Evolutionary conservation across 2,888 invertebrate species (phyloP).

Genomic region (Papilio demoleus): DNA sequence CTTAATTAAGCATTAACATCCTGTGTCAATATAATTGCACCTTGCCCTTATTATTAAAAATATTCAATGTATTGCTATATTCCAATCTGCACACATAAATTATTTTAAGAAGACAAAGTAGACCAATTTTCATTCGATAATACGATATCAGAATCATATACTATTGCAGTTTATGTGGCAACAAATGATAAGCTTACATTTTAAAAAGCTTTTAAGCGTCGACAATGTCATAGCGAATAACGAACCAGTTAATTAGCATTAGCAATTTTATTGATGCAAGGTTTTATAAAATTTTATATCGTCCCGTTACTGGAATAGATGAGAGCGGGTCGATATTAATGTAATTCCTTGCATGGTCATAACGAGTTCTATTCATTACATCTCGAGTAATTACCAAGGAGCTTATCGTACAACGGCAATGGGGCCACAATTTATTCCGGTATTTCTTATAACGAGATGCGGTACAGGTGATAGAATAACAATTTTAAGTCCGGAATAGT

Average conservation of each 20-base stretch:
- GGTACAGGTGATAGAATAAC: conserved; percentile 24
- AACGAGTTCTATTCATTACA: conserved; percentile 60
- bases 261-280: conserved; percentile 61
- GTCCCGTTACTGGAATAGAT: conserved; percentile 55
- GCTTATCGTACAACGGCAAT: conserved; percentile 57
- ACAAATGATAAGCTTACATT: conserved; percentile 14
- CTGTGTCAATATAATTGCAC: conserved; percentile 3
- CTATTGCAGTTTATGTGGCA: conserved; percentile 8
- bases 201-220: conserved; percentile 19
- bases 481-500: background rate
- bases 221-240: conserved; percentile 41
- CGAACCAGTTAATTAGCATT: conserved; percentile 56
- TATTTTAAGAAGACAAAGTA: background rate
- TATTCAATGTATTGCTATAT: background rate
- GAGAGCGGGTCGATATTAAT: conserved; percentile 61
- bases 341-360: conserved; percentile 64
- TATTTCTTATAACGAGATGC: conserved; percentile 6
- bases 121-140: background rate
- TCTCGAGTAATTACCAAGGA: conserved; percentile 63
- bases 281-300: conserved; percentile 60
- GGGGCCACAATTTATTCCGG: conserved; percentile 26
- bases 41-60: conserved; percentile 4
- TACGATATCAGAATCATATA: conserved; percentile 18
- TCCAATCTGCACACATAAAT: conserved; percentile 1
- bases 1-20: background rate